These are phyloP conservation scores for Chrysemys picta DNA, from an alignment of 2,113 vertebrate species.

Conservation along the genomic window DNA sequence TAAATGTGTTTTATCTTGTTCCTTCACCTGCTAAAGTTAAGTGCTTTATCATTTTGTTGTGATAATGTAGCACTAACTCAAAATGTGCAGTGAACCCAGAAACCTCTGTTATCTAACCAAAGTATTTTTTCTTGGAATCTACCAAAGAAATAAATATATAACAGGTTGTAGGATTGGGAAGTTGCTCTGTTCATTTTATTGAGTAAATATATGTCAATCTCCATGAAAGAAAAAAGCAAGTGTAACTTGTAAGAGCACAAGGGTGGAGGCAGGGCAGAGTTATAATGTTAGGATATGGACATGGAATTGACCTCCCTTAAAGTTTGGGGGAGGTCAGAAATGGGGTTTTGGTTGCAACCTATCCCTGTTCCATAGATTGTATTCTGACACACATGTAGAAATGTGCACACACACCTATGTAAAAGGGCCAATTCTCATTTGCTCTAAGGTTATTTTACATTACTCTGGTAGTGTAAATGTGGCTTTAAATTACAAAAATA, in stretches of 20 bases:
- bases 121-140: neutral
- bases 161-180: neutral
- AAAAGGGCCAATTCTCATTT: neutral
- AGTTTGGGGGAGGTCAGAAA: neutral
- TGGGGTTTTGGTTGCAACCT: neutral
- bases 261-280: neutral
- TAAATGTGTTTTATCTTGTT: neutral
- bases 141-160: neutral
- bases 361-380: fast-evolving
- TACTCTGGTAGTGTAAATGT: neutral
- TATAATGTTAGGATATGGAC: neutral
- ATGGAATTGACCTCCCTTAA: neutral
- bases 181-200: neutral
- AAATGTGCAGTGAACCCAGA: fast-evolving
- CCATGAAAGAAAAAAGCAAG: fast-evolving
- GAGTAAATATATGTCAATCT: neutral
- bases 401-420: neutral
- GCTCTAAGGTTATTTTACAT: neutral
- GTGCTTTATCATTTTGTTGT: neutral
- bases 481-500: neutral
- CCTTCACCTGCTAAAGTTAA: neutral
- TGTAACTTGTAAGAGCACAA: neutral
- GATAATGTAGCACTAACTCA: neutral
- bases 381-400: neutral
- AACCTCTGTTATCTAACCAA: neutral